A percentile compares a stretch with the other conserved stretches of the same genome.
Evolutionary conservation across 1,140 invertebrate genomes (phyloP).

Genomic region (Acromyrmex echinatior): DNA sequence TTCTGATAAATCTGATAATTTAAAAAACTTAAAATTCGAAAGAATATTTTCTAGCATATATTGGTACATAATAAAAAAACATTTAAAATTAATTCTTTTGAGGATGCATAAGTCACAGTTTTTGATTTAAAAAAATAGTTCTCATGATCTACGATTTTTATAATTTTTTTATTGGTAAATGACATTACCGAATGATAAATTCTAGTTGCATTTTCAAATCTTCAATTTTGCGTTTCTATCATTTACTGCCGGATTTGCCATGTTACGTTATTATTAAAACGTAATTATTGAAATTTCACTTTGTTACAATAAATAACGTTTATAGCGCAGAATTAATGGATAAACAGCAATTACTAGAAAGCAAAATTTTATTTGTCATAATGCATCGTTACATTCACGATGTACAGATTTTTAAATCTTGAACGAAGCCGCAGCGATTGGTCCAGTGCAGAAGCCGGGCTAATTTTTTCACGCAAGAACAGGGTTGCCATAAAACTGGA

Average conservation of each 20-base stretch:
- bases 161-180: neutral
- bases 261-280: neutral
- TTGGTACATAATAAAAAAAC: neutral
- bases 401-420: conserved; percentile 24
- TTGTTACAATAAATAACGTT: neutral
- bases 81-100: conserved; percentile 21
- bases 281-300: neutral
- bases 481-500: neutral
- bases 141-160: neutral
- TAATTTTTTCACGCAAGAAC: neutral
- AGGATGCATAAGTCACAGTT: neutral
- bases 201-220: neutral
- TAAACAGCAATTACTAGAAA: conserved; percentile 18
- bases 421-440: too few species aligned
- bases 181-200: conserved; percentile 1
- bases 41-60: neutral
- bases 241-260: neutral
- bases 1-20: neutral
- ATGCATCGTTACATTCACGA: conserved; percentile 20
- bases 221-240: neutral
- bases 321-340: neutral
- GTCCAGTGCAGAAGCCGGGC: neutral
- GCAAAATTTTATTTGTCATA: conserved; percentile 50
- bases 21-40: neutral
- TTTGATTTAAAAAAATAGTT: neutral